phyloP scores from a whole-genome alignment of 2,797 vertebrate species.

The Myotis vivesi region DNA sequence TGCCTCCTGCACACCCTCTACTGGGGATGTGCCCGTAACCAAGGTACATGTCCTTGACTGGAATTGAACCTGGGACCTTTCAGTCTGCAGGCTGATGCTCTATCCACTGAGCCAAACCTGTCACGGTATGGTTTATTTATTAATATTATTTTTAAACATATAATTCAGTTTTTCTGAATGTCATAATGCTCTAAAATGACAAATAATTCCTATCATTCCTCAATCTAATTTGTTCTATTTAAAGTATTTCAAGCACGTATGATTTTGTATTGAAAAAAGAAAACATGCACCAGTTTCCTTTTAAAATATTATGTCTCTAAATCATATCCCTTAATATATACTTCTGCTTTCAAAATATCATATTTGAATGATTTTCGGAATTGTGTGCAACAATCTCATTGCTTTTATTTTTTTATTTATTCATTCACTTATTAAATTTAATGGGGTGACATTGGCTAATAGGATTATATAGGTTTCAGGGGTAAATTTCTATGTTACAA shows the following conservation, averaged over 20 bases:
- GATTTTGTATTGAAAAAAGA: neutral
- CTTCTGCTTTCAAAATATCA: neutral
- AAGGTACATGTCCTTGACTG: too few relatives aligned
- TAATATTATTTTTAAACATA: neutral
- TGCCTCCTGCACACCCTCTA: too few relatives aligned
- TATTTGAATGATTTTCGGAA: neutral
- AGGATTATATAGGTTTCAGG: too few relatives aligned
- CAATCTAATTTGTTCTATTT: neutral
- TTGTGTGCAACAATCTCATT: neutral
- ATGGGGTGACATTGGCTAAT: too few relatives aligned
- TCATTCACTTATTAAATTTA: too few relatives aligned
- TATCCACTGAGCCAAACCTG: too few relatives aligned
- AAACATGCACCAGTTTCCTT: neutral
- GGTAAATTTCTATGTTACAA: too few relatives aligned
- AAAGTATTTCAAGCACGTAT: neutral
- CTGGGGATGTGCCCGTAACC: too few relatives aligned
- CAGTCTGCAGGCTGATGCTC: too few relatives aligned
- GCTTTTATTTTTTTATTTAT: neutral
- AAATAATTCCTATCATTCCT: neutral
- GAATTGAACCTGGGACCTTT: too few relatives aligned
- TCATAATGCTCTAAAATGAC: neutral
- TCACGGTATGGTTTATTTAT: neutral
- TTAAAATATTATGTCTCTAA: neutral
- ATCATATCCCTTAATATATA: neutral
- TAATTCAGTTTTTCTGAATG: constrained; percentile 13